Evolutionary conservation across 2,797 vertebrate species (phyloP).

Genomic region (Syndactyla subalaris): DNA sequence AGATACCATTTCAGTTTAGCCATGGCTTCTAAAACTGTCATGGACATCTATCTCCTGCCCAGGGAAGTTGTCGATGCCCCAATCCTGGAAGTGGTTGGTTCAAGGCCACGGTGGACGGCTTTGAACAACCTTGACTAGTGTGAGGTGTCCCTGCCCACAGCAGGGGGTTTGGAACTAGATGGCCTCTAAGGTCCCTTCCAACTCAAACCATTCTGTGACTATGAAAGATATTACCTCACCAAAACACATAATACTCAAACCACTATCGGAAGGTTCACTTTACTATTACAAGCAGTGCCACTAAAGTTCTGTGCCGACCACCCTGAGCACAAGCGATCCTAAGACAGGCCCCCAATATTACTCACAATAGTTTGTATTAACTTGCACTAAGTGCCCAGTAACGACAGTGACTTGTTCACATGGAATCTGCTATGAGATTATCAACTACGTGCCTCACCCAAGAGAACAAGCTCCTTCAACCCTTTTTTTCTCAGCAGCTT

Average conservation of each 20-base stretch:
- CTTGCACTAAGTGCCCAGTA: neutral
- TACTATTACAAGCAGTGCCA: neutral
- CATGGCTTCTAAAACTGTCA: neutral
- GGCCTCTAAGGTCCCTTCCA: neutral
- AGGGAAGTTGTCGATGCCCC: neutral
- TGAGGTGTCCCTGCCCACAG: neutral
- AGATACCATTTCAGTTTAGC: neutral
- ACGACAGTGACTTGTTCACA: neutral
- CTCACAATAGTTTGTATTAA: neutral
- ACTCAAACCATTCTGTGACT: neutral
- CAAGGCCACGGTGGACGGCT: neutral
- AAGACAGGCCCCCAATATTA: neutral
- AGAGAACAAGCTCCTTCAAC: neutral
- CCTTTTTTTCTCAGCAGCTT: neutral
- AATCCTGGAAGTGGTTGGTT: neutral
- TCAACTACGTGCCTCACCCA: accelerated
- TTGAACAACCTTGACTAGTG: neutral
- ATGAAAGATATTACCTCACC: neutral
- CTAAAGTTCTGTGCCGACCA: neutral
- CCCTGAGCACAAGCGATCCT: neutral
- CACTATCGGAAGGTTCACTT: accelerated
- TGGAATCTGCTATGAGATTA: neutral
- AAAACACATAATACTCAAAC: neutral
- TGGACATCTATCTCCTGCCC: accelerated
- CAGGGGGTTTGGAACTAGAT: neutral